phyloP scores from a whole-genome alignment of 2,888 invertebrate species.

The Altica lythri region DNA sequence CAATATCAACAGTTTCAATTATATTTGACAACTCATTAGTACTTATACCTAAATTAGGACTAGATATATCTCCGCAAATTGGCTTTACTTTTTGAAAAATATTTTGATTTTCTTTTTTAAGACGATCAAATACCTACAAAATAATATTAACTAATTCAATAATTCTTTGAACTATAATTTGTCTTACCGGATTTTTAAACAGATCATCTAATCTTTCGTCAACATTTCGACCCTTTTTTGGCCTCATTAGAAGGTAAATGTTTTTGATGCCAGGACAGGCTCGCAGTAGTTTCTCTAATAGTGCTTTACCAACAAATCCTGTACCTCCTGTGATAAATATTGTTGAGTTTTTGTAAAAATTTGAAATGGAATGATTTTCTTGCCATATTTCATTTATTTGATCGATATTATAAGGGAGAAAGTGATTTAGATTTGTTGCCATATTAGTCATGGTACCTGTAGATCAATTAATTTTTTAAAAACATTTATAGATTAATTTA shows the following conservation, averaged over 20 bases:
- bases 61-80: conserved; percentile 77
- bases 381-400: not conserved
- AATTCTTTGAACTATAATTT: not conserved
- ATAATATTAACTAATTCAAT: not conserved
- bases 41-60: conserved; percentile 72
- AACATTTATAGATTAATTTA: too few species aligned
- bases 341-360: conserved; percentile 53
- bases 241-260: conserved; percentile 81
- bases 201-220: conserved; percentile 75
- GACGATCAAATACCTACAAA: conserved; percentile 70
- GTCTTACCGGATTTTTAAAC: conserved; percentile 68
- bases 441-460: too few species aligned
- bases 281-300: conserved; percentile 89
- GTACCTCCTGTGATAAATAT: conserved; percentile 44
- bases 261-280: conserved; percentile 78
- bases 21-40: conserved; percentile 56
- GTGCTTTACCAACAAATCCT: conserved; percentile 90
- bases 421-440: not conserved
- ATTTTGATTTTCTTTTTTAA: conserved; percentile 62
- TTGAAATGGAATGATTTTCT: not conserved
- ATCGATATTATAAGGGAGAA: not conserved
- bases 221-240: conserved; percentile 71
- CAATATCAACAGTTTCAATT: conserved; percentile 73
- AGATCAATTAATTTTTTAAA: too few species aligned
- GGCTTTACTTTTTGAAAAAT: conserved; percentile 70